These are phyloP conservation scores for Branchellion lobata DNA, from an alignment of 2,888 invertebrate species.

Conservation along the genomic window DNA sequence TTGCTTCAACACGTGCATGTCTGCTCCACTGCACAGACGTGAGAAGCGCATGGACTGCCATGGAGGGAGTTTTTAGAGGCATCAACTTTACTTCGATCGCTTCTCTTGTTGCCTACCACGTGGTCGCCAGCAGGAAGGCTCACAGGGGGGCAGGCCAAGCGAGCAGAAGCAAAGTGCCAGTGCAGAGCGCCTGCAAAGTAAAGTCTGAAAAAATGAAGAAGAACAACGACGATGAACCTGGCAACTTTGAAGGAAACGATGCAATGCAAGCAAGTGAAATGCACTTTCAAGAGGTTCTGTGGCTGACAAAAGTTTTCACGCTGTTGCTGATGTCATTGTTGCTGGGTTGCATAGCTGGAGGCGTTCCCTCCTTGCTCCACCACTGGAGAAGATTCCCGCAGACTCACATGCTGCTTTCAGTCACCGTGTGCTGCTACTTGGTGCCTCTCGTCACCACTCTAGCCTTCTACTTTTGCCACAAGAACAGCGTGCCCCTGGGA, in stretches of 20 bases:
- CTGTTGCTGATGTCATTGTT: background rate
- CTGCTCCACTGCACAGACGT: background rate
- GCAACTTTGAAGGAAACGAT: background rate
- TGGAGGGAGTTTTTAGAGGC: background rate
- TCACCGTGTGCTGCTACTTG: background rate
- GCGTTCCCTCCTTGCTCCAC: background rate
- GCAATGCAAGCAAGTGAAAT: too few relatives aligned
- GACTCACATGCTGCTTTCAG: background rate
- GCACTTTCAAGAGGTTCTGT: background rate
- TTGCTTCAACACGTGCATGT: too few relatives aligned
- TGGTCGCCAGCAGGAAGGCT: too few relatives aligned
- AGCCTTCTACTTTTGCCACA: background rate
- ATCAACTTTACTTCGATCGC: background rate
- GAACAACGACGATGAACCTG: too few relatives aligned
- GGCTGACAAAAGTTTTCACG: background rate
- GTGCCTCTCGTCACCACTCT: background rate
- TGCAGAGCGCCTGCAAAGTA: background rate
- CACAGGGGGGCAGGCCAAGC: too few relatives aligned
- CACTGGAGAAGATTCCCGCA: background rate
- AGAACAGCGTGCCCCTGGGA: background rate
- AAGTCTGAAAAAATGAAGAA: background rate
- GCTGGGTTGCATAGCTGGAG: background rate
- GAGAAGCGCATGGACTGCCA: background rate
- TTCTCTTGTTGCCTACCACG: background rate
- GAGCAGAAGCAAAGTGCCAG: too few relatives aligned